Base-by-base conservation (phyloP, 2,113 vertebrate genomes). In the Donacobius atricapilla region DNA sequence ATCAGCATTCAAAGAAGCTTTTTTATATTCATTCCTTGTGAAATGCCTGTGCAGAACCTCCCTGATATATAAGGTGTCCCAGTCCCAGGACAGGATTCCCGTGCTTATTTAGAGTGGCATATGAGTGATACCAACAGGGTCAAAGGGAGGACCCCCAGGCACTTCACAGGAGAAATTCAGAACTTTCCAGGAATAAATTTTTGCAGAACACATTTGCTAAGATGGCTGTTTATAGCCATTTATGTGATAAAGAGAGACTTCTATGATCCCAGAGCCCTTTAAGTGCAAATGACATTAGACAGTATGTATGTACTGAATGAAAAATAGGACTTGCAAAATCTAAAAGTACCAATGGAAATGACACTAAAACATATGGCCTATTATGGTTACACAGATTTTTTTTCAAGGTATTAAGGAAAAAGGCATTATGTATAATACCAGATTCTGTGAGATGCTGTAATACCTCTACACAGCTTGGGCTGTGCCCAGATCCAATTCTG, bases 281-380 rank as follows among this genome's bases (percentile, higher is more conserved):
- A 90, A 91, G 54, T 77, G 61, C 87, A 94, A 95, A 82, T 87
- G 73, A 35, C 68, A 68, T 63, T 77, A 73, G 22, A 63, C 7
- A 57, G 21, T 60, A 54, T 27, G 15, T 70, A 83, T 15, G 27
- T 40, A 51, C 39, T 70, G 79, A 92, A 83, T 54, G 64, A 94
- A 77, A 75, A 96, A 92, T 64, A 89, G 60, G 56, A 86, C 20
- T 75, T 86, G 60, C 18, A 90, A n/a, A n/a, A 78, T 70, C 51
- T 35, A 48, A 80, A 88, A 37, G 54, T 83, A 75, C 56, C 73
- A 86, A 92, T 71, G 75, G 86, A 91, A 96, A 95, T 81, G 76
- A 24, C 77, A 83, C 71, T 88, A 88, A 87, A 95, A 63, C 75
- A 60, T 83, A 88, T 68, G 64, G 44, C 48, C 54, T 73, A 16